Conservation (phyloP, 2,888 invertebrate species). For the Nysson spinosus region DNA sequence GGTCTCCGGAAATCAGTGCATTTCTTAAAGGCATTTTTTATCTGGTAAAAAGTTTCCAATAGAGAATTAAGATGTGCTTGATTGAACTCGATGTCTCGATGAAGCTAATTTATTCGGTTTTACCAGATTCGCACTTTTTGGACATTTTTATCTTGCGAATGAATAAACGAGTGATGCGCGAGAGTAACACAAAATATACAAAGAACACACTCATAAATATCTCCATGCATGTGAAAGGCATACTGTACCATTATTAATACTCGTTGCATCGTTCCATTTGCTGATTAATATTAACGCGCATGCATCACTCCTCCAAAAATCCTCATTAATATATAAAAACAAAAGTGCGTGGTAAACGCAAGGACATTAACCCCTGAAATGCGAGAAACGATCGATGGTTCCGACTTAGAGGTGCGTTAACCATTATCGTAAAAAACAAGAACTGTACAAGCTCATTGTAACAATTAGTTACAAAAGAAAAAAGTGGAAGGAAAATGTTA, state of each 20-base stretch:
- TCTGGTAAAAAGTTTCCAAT: slow-evolving; percentile 10
- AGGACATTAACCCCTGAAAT: slow-evolving; percentile 34
- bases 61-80: slow-evolving; percentile 21
- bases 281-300: slow-evolving; percentile 76
- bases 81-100: slow-evolving; percentile 19
- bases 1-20: too few species aligned
- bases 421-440: slow-evolving; percentile 15
- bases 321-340: slow-evolving; percentile 58
- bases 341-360: slow-evolving; percentile 23
- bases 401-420: slow-evolving; percentile 26
- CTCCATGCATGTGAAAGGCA: slow-evolving; percentile 63
- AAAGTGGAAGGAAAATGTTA: slow-evolving; percentile 65
- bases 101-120: slow-evolving; percentile 24
- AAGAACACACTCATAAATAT: slow-evolving; percentile 40
- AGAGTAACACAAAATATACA: slow-evolving; percentile 35
- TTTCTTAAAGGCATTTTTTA: too few species aligned
- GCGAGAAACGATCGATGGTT: slow-evolving; percentile 36
- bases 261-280: slow-evolving; percentile 68
- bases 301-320: slow-evolving; percentile 62
- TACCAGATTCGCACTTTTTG: slow-evolving; percentile 13
- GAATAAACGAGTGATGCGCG: slow-evolving; percentile 47
- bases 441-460: slow-evolving; percentile 15
- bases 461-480: slow-evolving; percentile 60
- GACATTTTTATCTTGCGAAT: slow-evolving; percentile 9
- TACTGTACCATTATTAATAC: slow-evolving; percentile 69